phyloP scores from a whole-genome alignment of 30 jellyfish, hydroid and myxozoan genomes.

The Hydractinia symbiolongicarpus region DNA sequence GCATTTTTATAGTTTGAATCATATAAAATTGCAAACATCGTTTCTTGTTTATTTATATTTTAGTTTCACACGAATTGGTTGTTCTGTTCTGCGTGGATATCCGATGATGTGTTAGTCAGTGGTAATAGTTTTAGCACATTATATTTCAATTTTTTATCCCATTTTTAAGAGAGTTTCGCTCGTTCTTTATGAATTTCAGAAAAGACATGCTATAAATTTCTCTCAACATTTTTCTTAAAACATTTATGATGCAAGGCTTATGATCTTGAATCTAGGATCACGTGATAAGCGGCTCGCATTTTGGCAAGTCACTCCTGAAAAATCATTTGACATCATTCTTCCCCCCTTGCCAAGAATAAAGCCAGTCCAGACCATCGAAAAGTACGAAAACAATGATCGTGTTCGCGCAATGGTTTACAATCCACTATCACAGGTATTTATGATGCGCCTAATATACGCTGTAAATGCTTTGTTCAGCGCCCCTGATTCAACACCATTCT shows the following conservation, averaged over 20 bases:
- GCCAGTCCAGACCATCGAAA: slow-evolving; percentile 45
- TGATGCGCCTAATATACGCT: background rate
- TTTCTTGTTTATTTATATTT: background rate
- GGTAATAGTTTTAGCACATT: slow-evolving; percentile 34
- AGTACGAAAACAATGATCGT: slow-evolving; percentile 38
- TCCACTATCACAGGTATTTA: slow-evolving; percentile 43
- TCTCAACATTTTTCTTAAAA: background rate
- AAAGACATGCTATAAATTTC: background rate
- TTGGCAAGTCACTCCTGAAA: slow-evolving; percentile 43
- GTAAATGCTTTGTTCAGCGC: no score
- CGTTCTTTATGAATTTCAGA: background rate
- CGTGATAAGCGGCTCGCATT: slow-evolving; percentile 91
- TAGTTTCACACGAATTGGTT: slow-evolving; percentile 91
- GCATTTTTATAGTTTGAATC: background rate
- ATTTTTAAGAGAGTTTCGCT: no score
- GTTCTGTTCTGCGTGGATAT: slow-evolving; percentile 85
- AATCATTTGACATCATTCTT: background rate
- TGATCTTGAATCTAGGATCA: slow-evolving; percentile 44
- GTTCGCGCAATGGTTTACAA: slow-evolving; percentile 82
- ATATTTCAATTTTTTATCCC: background rate
- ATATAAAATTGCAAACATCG: background rate
- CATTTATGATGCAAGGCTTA: background rate
- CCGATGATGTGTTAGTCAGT: slow-evolving; percentile 68
- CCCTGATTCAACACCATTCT: no score
- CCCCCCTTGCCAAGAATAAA: slow-evolving; percentile 34